These are phyloP conservation scores for Megaceryle maxima DNA, from an alignment of 2,113 vertebrate genomes.

Conservation along the genomic window DNA sequence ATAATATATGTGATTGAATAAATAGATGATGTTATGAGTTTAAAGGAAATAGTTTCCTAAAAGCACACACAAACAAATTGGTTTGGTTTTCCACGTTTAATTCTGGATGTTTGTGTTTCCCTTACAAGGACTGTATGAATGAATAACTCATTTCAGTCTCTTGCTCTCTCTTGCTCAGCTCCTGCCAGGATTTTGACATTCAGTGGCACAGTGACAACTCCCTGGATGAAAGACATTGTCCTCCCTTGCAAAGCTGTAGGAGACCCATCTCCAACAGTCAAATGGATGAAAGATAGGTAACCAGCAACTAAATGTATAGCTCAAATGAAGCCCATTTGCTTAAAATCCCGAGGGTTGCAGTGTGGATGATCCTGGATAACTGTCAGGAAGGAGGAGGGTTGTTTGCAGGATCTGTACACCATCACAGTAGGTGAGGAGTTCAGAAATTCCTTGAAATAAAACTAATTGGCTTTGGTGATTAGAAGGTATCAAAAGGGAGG, in stretches of 20 bases:
- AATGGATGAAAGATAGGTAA: constrained; percentile 99
- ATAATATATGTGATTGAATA: neutral
- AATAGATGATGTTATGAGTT: neutral
- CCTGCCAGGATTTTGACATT: constrained; percentile 95
- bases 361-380: neutral
- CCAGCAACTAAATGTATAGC: constrained; percentile 73
- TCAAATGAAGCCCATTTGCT: neutral
- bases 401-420: rapidly evolving
- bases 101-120: neutral
- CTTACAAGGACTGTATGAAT: neutral
- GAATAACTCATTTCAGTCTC: neutral
- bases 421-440: neutral
- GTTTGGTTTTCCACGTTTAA: neutral
- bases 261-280: constrained; percentile 91
- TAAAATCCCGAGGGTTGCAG: neutral
- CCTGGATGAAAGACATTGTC: constrained; percentile 98
- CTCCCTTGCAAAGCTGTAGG: constrained; percentile 95
- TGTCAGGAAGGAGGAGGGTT: neutral
- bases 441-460: neutral
- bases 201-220: constrained; percentile 94
- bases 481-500: neutral
- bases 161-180: constrained; percentile 73
- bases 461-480: neutral
- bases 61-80: neutral
- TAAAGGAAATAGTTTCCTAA: neutral